Conservation (phyloP, 2,113 vertebrate genomes). For the Paraplagusia blochii region DNA sequence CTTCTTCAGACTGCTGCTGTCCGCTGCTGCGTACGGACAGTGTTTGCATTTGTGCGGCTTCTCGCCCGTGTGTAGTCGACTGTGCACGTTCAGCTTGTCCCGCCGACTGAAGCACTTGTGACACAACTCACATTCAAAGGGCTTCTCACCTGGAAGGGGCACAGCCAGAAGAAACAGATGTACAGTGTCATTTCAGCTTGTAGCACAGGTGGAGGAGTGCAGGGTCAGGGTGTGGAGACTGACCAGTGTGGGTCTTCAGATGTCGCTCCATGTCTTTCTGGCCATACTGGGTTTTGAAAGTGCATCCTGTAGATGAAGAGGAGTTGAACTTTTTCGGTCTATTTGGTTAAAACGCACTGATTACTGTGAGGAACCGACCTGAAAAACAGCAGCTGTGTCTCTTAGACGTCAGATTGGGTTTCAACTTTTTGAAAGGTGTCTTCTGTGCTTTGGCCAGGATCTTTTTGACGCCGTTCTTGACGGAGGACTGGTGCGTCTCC, state of each 20-base stretch:
- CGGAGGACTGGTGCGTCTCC: slow-evolving; percentile 86
- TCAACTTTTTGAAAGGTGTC: slow-evolving; percentile 80
- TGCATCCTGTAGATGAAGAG: slow-evolving; percentile 81
- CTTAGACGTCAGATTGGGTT: slow-evolving; percentile 79
- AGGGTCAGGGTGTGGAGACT: not conserved
- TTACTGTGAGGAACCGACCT: slow-evolving; percentile 70
- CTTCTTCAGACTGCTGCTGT: slow-evolving; percentile 98
- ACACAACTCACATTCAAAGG: slow-evolving; percentile 93
- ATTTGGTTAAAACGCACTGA: no score
- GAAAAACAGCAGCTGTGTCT: slow-evolving; percentile 89
- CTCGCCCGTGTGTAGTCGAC: slow-evolving; percentile 90
- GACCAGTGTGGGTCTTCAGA: slow-evolving; percentile 94
- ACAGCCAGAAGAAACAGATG: not conserved
- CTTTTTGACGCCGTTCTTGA: slow-evolving; percentile 82
- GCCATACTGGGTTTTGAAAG: slow-evolving; percentile 96
- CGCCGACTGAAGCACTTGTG: slow-evolving; percentile 92
- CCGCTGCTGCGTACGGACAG: slow-evolving; percentile 89
- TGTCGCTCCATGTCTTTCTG: slow-evolving; percentile 98
- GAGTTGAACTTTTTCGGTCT: not conserved
- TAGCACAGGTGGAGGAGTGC: not conserved
- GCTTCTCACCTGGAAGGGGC: slow-evolving; percentile 84
- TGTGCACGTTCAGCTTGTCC: slow-evolving; percentile 96
- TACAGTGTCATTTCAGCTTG: not conserved
- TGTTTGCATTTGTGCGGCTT: slow-evolving; percentile 95
- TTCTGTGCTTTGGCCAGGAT: slow-evolving; percentile 80